These are phyloP conservation scores for Patella pellucida DNA, from an alignment of 2,888 invertebrate species.

Conservation along the genomic window DNA sequence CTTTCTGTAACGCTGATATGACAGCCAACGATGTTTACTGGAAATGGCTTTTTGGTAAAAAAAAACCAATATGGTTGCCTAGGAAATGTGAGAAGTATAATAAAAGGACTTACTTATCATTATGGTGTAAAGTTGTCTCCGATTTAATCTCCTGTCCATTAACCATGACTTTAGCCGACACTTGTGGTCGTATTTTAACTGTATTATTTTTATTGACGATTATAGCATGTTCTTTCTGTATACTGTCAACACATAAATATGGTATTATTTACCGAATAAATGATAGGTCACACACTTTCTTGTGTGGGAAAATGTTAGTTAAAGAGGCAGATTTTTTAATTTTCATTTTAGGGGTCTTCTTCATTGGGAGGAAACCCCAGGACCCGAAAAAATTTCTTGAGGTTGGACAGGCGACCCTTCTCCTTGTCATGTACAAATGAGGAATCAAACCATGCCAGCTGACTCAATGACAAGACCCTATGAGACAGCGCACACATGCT, in stretches of 20 bases:
- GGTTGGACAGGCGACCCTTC: too few species aligned
- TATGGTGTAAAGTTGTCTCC: slow-evolving; percentile 58
- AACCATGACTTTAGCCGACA: slow-evolving; percentile 58
- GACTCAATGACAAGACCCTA: too few species aligned
- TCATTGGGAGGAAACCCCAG: not conserved
- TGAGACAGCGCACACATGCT: too few species aligned
- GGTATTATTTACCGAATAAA: not conserved
- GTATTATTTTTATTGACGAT: slow-evolving; percentile 56
- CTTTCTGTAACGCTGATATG: too few species aligned
- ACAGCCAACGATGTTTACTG: too few species aligned
- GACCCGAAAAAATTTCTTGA: too few species aligned
- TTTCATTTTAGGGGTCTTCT: not conserved
- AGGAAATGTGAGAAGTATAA: not conserved
- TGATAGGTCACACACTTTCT: not conserved
- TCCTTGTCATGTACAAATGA: too few species aligned
- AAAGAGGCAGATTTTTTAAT: not conserved
- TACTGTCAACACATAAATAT: slow-evolving; percentile 44
- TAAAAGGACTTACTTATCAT: slow-evolving; percentile 56
- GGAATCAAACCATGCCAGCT: too few species aligned
- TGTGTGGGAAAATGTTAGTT: not conserved
- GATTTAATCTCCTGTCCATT: slow-evolving; percentile 59
- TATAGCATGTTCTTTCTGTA: slow-evolving; percentile 62
- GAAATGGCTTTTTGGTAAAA: too few species aligned
- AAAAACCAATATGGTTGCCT: too few species aligned
- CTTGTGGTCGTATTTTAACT: slow-evolving; percentile 54